Evolutionary conservation across 2,888 invertebrate genomes (phyloP).

Genomic region (Tipula confusa): DNA sequence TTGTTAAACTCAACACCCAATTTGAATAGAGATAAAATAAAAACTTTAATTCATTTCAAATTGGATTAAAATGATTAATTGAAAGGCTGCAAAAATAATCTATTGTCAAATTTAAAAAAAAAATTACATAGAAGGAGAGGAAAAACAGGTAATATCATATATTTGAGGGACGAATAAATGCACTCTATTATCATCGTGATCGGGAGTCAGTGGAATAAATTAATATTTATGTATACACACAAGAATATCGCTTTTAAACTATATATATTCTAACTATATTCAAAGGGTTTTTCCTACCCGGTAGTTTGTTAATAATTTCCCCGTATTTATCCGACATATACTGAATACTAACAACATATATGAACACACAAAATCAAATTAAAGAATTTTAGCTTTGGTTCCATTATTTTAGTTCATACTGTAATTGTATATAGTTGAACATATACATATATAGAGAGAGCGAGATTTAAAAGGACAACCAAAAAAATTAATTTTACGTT

Average conservation of each 20-base stretch:
- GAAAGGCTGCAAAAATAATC: conserved; percentile 3
- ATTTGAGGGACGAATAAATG: not conserved
- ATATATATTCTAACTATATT: not conserved
- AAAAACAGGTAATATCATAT: conserved; percentile 13
- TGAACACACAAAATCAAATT: not conserved
- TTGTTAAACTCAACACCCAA: conserved; percentile 9
- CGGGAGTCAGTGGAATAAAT: not conserved
- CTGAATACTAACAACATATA: not conserved
- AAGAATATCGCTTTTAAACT: no score
- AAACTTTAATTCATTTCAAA: conserved; percentile 20
- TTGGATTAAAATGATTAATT: conserved; percentile 20
- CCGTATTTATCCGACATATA: not conserved
- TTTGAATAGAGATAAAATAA: not conserved
- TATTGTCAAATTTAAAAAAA: not conserved
- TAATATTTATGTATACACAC: no score
- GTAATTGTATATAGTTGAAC: not conserved
- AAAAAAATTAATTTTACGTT: conserved; percentile 4
- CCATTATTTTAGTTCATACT: not conserved
- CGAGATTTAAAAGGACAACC: conserved; percentile 5
- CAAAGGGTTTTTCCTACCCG: not conserved
- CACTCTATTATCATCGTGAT: not conserved
- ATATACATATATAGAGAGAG: no score
- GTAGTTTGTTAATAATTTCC: not conserved
- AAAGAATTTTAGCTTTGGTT: not conserved
- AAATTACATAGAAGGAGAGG: not conserved